Conservation (phyloP, 2,113 vertebrate genomes). For the Haemorhous mexicanus region DNA sequence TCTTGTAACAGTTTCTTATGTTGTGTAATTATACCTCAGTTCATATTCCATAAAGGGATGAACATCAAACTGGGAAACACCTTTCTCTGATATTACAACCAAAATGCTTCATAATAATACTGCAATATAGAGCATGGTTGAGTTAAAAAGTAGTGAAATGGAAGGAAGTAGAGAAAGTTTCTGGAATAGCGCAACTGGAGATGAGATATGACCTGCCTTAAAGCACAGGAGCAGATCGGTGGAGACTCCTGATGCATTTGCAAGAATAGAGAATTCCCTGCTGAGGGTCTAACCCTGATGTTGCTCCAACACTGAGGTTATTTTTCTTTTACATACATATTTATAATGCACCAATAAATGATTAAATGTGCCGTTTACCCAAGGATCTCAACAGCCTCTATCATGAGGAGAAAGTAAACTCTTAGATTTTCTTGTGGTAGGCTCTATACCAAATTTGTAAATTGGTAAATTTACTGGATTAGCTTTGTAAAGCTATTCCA, state of each 20-base stretch:
- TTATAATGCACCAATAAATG: neutral
- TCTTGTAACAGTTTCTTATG: neutral
- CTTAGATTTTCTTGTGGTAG: neutral
- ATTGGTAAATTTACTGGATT: neutral
- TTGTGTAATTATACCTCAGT: neutral
- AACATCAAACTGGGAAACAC: neutral
- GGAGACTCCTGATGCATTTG: neutral
- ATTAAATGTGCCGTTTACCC: neutral
- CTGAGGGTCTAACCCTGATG: neutral
- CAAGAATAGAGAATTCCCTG: neutral
- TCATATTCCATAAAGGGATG: neutral
- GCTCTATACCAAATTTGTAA: neutral
- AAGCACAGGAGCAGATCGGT: neutral
- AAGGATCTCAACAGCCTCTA: neutral
- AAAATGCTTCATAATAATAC: neutral
- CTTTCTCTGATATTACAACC: neutral
- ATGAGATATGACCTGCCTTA: neutral
- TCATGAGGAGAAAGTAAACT: neutral
- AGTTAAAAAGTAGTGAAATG: neutral
- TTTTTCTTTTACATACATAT: neutral
- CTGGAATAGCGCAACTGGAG: neutral
- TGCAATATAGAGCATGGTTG: neutral
- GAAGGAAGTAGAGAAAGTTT: neutral
- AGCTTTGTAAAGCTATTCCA: neutral
- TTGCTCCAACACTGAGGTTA: neutral